Percentiles rank a stretch among this genome's conserved stretches.
These are phyloP conservation scores for Aptenodytes patagonicus DNA, from an alignment of 2,113 vertebrate genomes.

Conservation along the genomic window DNA sequence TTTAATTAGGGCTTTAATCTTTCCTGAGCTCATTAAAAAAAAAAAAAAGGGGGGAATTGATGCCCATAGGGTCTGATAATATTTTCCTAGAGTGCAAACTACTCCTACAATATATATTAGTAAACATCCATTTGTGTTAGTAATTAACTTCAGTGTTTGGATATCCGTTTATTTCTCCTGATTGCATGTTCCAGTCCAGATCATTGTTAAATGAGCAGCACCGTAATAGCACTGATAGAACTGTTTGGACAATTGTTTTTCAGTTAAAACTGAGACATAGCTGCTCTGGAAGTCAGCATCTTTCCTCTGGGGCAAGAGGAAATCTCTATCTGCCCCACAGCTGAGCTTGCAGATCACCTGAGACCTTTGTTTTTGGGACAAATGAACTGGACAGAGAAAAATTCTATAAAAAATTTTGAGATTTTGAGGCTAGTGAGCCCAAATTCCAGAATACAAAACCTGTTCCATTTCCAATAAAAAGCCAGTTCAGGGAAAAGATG, in stretches of 20 bases:
- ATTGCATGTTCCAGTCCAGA: slow-evolving; percentile 47
- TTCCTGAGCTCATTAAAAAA: slow-evolving; percentile 62
- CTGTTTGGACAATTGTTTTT: background rate
- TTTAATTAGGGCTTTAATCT: slow-evolving; percentile 80
- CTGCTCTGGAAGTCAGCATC: background rate
- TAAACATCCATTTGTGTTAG: slow-evolving; percentile 68
- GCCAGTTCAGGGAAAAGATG: background rate
- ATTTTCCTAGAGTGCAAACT: slow-evolving; percentile 69
- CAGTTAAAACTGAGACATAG: background rate
- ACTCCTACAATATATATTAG: slow-evolving; percentile 57
- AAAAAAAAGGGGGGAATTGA: background rate
- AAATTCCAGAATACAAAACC: background rate
- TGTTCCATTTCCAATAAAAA: too few species aligned
- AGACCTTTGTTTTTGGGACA: background rate
- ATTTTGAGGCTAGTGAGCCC: background rate
- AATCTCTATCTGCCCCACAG: background rate
- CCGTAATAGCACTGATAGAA: background rate
- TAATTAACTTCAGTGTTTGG: slow-evolving; percentile 66
- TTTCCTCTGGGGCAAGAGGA: background rate
- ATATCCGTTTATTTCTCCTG: slow-evolving; percentile 66
- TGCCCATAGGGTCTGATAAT: slow-evolving; percentile 69
- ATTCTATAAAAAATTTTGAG: background rate
- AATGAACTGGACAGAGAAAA: background rate
- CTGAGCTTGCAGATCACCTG: background rate
- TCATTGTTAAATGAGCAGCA: slow-evolving; percentile 45